Evolutionary conservation across 92 coral and sea anemone species (phyloP).

Genomic region (Palythoa caribaeorum): DNA sequence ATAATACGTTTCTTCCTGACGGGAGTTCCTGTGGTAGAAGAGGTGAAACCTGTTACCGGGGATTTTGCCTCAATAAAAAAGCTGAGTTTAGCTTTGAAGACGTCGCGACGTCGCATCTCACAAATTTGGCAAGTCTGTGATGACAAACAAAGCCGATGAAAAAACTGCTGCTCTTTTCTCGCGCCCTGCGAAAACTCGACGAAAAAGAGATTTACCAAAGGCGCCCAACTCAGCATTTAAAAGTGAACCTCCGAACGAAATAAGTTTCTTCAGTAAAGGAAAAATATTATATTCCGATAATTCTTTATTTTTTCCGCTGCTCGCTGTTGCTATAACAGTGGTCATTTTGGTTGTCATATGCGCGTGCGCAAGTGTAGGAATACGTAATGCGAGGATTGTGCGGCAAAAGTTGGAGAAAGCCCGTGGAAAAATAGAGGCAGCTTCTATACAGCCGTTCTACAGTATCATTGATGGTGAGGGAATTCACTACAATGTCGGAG

Average conservation of each 20-base stretch:
- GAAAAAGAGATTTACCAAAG: not conserved
- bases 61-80: not conserved
- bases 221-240: not conserved
- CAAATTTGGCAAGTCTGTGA: not conserved
- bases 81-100: not conserved
- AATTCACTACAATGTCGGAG: conserved; percentile 5
- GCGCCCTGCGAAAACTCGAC: not conserved
- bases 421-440: not conserved
- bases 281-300: not conserved
- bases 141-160: not conserved
- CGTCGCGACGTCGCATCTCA: not conserved
- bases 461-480: not conserved
- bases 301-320: not conserved
- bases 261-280: not conserved
- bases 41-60: conserved; percentile 23
- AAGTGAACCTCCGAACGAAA: not conserved
- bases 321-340: not conserved
- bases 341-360: conserved; percentile 18
- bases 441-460: conserved; percentile 5
- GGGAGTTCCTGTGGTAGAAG: conserved; percentile 34
- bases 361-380: conserved; percentile 24
- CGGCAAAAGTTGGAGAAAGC: conserved; percentile 2
- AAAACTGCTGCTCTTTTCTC: not conserved
- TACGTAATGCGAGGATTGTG: not conserved
- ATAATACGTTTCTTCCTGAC: not conserved